Conservation (phyloP, 2,888 invertebrate species). For the Eretmocerus hayati region DNA sequence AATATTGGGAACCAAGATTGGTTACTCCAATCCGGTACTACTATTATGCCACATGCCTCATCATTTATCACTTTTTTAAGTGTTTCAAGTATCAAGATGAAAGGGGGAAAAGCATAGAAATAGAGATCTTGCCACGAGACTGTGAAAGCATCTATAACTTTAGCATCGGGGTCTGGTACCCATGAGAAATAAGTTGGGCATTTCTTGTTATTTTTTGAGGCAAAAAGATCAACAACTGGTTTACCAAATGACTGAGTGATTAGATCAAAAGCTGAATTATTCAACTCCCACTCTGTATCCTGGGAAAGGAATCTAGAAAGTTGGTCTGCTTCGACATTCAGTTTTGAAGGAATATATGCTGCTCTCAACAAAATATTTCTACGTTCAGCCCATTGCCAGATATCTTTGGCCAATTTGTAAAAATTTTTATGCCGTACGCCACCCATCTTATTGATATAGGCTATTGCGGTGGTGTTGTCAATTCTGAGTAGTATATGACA, state of each 20-base stretch:
- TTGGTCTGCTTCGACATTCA: neutral
- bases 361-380: neutral
- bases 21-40: neutral
- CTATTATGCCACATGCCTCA: neutral
- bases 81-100: too few species aligned
- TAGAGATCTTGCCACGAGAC: neutral
- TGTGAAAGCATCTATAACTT: neutral
- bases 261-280: neutral
- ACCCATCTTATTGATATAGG: neutral
- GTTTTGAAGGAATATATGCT: neutral
- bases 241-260: neutral
- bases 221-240: neutral
- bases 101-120: neutral
- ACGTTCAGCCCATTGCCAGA: neutral
- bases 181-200: neutral
- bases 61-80: neutral
- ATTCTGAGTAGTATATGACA: neutral
- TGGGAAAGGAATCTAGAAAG: neutral
- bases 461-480: neutral
- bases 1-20: neutral
- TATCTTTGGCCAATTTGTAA: neutral
- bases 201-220: neutral
- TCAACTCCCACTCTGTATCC: neutral
- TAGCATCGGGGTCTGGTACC: neutral
- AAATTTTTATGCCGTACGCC: neutral